A percentile compares a stretch with the other conserved stretches of the same genome.
These are phyloP conservation scores for Ginglymostoma cirratum DNA, from an alignment of 2,113 vertebrate species.

Conservation along the genomic window DNA sequence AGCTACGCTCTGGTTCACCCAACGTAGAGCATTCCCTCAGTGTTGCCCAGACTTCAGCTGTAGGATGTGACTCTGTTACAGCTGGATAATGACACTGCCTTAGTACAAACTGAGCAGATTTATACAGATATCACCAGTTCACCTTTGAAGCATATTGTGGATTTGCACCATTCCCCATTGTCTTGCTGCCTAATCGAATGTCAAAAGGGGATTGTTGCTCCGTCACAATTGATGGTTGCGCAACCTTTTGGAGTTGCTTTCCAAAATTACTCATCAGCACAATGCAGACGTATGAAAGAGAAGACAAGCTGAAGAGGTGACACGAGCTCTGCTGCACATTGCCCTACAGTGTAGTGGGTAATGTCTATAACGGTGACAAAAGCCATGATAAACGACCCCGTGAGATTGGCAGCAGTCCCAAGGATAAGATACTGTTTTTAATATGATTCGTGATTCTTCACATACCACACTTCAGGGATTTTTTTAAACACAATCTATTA, in stretches of 20 bases:
- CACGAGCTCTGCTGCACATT: background rate
- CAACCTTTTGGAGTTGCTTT: background rate
- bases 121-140: background rate
- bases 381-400: background rate
- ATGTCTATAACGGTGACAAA: background rate
- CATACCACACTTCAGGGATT: no score
- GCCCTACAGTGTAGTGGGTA: background rate
- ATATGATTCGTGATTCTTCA: no score
- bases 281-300: background rate
- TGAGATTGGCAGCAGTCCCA: background rate
- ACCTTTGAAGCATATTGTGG: background rate
- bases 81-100: background rate
- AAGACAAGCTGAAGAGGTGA: background rate
- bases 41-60: background rate
- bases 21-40: background rate
- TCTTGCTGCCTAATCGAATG: background rate
- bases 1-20: background rate
- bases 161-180: background rate
- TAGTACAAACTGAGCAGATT: background rate
- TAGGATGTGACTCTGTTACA: background rate
- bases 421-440: background rate
- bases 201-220: background rate
- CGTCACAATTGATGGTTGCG: background rate
- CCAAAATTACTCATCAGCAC: background rate
- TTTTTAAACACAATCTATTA: no score